phyloP scores from a whole-genome alignment of 2,113 vertebrate genomes.

The Ovis canadensis region DNA sequence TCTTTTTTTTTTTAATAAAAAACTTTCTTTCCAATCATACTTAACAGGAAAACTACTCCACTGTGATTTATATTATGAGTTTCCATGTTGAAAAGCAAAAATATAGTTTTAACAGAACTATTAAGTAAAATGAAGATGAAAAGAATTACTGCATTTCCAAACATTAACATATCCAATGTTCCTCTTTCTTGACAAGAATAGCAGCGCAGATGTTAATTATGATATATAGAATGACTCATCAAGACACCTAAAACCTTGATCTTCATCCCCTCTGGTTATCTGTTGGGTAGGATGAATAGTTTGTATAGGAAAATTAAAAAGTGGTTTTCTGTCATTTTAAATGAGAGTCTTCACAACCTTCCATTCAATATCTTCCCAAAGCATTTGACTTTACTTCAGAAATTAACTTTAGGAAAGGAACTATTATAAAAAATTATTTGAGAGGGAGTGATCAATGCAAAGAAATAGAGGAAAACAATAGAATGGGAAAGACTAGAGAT shows the following conservation, averaged over 20 bases:
- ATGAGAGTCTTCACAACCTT: neutral
- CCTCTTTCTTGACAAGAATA: slow-evolving; percentile 45
- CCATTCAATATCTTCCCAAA: neutral
- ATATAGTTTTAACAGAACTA: slow-evolving; percentile 41
- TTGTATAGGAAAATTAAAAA: neutral
- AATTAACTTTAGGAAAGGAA: slow-evolving; percentile 49
- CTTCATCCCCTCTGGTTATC: neutral
- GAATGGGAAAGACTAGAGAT: neutral
- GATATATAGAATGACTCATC: slow-evolving; percentile 25
- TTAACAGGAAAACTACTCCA: neutral
- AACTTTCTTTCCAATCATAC: neutral
- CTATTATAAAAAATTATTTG: slow-evolving; percentile 35
- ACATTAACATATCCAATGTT: slow-evolving; percentile 44
- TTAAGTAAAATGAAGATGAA: neutral
- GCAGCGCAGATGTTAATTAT: slow-evolving; percentile 61
- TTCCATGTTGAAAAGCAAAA: slow-evolving; percentile 35
- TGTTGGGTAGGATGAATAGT: neutral
- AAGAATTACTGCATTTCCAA: slow-evolving; percentile 18
- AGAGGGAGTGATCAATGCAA: neutral
- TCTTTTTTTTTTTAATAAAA: neutral
- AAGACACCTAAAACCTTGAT: slow-evolving; percentile 57
- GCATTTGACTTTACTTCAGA: slow-evolving; percentile 38
- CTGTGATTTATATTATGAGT: neutral
- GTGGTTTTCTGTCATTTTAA: slow-evolving; percentile 28
- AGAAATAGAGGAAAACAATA: neutral